Percentiles rank a stretch among this genome's conserved stretches.
These are phyloP conservation scores for Dermochelys coriacea DNA, from an alignment of 2,797 vertebrate genomes.

Conservation along the genomic window DNA sequence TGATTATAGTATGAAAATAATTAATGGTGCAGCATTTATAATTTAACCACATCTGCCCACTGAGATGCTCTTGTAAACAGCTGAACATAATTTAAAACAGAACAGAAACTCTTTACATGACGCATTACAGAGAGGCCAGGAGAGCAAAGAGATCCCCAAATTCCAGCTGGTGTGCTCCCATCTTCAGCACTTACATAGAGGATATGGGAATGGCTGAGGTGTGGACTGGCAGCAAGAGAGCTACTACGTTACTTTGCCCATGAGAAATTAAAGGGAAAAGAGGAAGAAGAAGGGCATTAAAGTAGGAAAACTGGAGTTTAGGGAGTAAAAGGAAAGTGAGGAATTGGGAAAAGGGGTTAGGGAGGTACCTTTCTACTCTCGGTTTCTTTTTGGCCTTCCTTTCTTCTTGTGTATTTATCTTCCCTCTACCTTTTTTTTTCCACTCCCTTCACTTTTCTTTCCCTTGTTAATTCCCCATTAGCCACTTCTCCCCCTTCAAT, in stretches of 20 bases:
- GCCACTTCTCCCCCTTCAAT: not conserved
- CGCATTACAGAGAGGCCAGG: not conserved
- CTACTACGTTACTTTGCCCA: not conserved
- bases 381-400: not conserved
- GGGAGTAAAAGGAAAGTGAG: not conserved
- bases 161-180: not conserved
- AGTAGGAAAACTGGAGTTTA: not conserved
- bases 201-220: not conserved
- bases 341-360: not conserved
- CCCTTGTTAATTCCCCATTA: not conserved
- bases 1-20: not conserved
- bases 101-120: not conserved
- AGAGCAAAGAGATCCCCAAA: not conserved
- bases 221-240: not conserved
- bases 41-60: not conserved
- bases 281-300: not conserved
- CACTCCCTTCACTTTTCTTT: not conserved
- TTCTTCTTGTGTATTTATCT: not conserved
- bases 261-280: not conserved
- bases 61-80: not conserved
- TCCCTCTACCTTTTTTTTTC: not conserved
- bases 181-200: not conserved
- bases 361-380: not conserved
- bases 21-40: not conserved
- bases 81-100: not conserved